Evolutionary conservation across 2,113 vertebrate genomes (phyloP).

Genomic region (Amphiprion percula): DNA sequence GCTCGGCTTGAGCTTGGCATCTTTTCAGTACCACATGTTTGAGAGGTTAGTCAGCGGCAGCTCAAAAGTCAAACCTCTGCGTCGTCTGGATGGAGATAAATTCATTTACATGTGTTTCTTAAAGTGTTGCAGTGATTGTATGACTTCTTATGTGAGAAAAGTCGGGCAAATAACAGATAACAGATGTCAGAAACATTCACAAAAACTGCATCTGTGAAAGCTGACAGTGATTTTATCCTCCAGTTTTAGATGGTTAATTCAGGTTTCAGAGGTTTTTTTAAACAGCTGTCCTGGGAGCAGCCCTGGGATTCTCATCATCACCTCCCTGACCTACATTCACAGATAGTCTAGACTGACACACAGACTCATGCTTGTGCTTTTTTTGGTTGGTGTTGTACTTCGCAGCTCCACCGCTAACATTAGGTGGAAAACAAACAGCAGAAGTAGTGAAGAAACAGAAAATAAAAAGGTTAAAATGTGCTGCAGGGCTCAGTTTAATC

Average conservation of each 20-base stretch:
- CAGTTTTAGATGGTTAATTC: constrained; percentile 2
- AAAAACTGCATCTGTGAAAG: constrained; percentile 11
- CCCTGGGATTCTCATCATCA: constrained; percentile 77
- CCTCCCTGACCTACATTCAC: constrained; percentile 67
- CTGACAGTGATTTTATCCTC: background rate
- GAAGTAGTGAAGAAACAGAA: background rate
- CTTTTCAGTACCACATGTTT: constrained; percentile 5
- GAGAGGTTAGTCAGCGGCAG: constrained; percentile 11
- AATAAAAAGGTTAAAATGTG: background rate
- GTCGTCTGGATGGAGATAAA: background rate
- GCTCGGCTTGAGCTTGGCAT: constrained; percentile 19
- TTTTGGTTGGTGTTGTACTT: background rate
- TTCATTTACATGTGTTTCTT: background rate
- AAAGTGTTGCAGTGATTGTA: background rate
- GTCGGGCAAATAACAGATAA: background rate
- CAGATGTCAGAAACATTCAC: background rate
- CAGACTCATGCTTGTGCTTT: background rate
- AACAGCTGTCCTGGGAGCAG: constrained; percentile 42
- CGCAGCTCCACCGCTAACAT: background rate
- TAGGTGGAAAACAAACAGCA: background rate
- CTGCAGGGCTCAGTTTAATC: no score
- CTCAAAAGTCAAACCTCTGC: background rate
- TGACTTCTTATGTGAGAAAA: constrained; percentile 3
- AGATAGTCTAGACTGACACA: constrained; percentile 45
- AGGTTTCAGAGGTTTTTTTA: constrained; percentile 39